Conservation (phyloP, 2,888 invertebrate genomes). For the Heliconius erato region DNA sequence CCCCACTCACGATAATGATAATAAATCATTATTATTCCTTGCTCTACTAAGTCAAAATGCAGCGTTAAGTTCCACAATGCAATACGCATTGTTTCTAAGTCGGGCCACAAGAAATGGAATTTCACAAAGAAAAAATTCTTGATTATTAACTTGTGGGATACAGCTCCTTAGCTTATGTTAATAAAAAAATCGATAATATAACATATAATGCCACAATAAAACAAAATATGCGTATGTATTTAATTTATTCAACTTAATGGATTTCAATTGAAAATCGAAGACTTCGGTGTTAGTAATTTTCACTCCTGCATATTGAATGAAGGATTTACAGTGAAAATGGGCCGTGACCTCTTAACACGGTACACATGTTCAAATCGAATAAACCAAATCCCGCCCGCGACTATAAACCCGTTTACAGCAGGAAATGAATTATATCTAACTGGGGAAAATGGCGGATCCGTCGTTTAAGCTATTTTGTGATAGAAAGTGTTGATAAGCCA, state of each 20-base stretch:
- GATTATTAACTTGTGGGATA: no score
- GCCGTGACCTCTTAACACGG: constrained; percentile 34
- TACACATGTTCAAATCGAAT: constrained; percentile 38
- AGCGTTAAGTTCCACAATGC: no score
- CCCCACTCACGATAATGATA: no score
- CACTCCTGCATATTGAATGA: neutral
- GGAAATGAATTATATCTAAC: constrained; percentile 49
- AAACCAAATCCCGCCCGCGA: constrained; percentile 31
- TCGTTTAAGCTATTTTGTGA: constrained; percentile 28
- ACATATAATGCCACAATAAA: neutral
- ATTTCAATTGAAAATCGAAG: neutral
- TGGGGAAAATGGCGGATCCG: constrained; percentile 49
- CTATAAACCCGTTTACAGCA: constrained; percentile 43
- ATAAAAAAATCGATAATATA: no score
- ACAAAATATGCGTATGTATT: neutral
- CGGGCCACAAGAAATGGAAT: no score
- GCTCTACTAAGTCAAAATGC: no score
- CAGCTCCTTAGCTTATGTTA: no score
- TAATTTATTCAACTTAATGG: neutral
- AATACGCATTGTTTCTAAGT: no score
- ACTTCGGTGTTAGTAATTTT: neutral
- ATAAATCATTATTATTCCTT: no score
- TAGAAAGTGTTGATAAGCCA: constrained; percentile 22
- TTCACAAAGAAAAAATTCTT: no score
- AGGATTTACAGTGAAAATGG: constrained; percentile 19